These are phyloP conservation scores for Streblospio benedicti DNA, from an alignment of 1,140 invertebrate genomes.

Conservation along the genomic window DNA sequence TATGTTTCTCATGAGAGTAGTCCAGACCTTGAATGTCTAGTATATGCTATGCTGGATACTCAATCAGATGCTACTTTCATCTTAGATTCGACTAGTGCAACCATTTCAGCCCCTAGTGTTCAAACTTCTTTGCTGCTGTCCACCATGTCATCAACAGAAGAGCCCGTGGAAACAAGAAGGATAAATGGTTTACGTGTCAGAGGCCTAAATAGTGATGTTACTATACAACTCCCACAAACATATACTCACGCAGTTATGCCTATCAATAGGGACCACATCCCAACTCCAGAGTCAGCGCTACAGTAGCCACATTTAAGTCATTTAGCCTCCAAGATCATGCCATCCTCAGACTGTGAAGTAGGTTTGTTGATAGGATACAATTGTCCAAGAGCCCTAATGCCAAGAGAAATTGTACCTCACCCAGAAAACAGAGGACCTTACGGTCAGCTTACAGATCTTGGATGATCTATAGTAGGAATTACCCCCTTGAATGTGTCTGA, in stretches of 20 bases:
- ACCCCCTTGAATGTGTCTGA: not conserved
- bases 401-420: not conserved
- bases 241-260: not conserved
- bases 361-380: constrained; percentile 7
- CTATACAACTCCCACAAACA: constrained; percentile 1
- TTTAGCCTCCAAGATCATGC: not conserved
- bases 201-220: not conserved
- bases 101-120: not conserved
- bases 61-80: constrained; percentile 4
- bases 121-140: not conserved
- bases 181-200: not conserved
- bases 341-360: constrained; percentile 6
- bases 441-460: not conserved
- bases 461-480: not conserved
- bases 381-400: not conserved
- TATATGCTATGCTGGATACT: constrained; percentile 3
- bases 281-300: not conserved
- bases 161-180: not conserved
- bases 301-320: not conserved
- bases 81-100: not conserved
- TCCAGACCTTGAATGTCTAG: too few species aligned
- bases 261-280: constrained; percentile 1
- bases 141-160: not conserved
- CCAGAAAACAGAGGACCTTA: not conserved
- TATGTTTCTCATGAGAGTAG: not conserved